Conservation (phyloP, 2,797 vertebrate species). For the Melanotaenia pygmaea region DNA sequence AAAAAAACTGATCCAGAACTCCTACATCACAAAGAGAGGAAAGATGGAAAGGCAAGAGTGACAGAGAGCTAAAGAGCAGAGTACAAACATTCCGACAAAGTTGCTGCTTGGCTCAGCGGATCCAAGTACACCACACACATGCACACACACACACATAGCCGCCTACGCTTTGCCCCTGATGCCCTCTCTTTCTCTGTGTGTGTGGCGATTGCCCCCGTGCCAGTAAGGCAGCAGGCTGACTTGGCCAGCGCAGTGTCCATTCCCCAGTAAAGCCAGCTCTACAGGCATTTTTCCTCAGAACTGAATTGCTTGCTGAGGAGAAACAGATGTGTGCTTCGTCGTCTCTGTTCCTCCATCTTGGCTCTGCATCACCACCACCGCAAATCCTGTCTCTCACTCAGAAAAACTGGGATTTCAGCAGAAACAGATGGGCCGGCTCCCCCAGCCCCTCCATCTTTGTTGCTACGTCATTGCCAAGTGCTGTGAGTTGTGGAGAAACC, state of each 20-base stretch:
- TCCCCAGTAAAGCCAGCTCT: conserved; percentile 61
- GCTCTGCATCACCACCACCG: conserved; percentile 70
- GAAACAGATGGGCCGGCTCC: conserved; percentile 68
- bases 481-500: conserved; percentile 49
- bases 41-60: conserved; percentile 62
- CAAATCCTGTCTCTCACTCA: conserved; percentile 62
- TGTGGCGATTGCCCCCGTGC: conserved; percentile 57
- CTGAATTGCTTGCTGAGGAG: conserved; percentile 65
- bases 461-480: conserved; percentile 47
- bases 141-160: conserved; percentile 38
- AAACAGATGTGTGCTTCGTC: conserved; percentile 76
- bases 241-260: conserved; percentile 64
- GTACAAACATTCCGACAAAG: conserved; percentile 69
- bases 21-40: conserved; percentile 41
- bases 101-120: conserved; percentile 64
- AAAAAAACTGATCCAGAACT: conserved; percentile 18
- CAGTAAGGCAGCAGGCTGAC: conserved; percentile 71
- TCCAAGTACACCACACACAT: conserved; percentile 62
- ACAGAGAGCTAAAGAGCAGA: conserved; percentile 54
- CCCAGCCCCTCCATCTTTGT: conserved; percentile 54
- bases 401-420: conserved; percentile 68
- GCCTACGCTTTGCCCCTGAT: conserved; percentile 54
- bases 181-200: conserved; percentile 36
- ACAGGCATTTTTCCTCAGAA: conserved; percentile 58
- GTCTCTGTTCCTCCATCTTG: conserved; percentile 72